Evolutionary conservation across 35 echinoderm and acorn worm species (phyloP).

Genomic region (Eucidaris tribuloides): DNA sequence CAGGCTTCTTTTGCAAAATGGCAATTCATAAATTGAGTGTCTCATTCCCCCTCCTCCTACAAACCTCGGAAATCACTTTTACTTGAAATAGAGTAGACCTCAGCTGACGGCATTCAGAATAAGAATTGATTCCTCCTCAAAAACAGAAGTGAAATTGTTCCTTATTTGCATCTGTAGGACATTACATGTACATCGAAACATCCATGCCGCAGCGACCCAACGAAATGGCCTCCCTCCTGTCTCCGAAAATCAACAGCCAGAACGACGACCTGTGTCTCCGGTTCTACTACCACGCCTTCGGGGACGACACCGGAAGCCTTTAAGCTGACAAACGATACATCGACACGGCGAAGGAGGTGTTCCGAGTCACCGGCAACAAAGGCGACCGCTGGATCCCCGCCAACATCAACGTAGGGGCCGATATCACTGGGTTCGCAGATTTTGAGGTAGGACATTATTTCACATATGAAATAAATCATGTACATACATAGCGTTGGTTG

Average conservation of each 20-base stretch:
- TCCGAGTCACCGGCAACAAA: constrained; percentile 9
- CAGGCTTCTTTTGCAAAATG: too few species aligned
- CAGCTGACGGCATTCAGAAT: too few species aligned
- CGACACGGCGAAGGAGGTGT: background rate
- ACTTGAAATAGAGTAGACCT: too few species aligned
- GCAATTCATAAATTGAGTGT: too few species aligned
- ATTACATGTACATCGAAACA: constrained; percentile 85
- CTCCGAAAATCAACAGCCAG: constrained; percentile 8
- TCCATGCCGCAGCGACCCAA: constrained; percentile 67
- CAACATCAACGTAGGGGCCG: constrained; percentile 7
- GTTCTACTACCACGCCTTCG: constrained; percentile 88
- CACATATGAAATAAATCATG: too few species aligned
- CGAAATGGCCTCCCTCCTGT: constrained; percentile 33
- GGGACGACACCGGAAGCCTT: constrained; percentile 29
- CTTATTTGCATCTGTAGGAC: constrained; percentile 57
- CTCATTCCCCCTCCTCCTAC: too few species aligned
- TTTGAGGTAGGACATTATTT: constrained; percentile 24
- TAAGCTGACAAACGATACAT: background rate
- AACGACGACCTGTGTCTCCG: constrained; percentile 37
- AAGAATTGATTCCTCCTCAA: too few species aligned
- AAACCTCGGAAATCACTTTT: too few species aligned
- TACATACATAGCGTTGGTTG: too few species aligned
- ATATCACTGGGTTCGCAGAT: background rate
- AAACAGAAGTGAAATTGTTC: too few species aligned
- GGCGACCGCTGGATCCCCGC: constrained; percentile 35